phyloP scores from a whole-genome alignment of 2,113 vertebrate species.

The Oreotrochilus melanogaster region DNA sequence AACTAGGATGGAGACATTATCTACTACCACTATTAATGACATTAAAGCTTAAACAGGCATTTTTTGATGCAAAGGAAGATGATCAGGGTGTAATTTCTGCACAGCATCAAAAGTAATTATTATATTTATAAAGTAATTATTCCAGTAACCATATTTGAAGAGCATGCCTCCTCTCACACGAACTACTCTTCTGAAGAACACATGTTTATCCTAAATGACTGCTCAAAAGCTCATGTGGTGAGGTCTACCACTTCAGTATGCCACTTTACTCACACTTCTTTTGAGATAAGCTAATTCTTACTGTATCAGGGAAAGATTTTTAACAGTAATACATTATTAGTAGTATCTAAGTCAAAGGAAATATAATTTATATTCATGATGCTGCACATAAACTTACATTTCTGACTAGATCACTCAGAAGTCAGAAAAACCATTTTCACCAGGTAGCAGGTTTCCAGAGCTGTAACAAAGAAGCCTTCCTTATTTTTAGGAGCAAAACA shows the following conservation, averaged over 20 bases:
- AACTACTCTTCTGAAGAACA: background rate
- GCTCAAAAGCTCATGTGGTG: background rate
- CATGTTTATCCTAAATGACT: background rate
- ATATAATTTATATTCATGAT: rapidly evolving
- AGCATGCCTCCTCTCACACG: background rate
- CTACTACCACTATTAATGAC: background rate
- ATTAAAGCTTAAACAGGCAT: rapidly evolving
- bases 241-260: background rate
- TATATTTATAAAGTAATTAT: background rate
- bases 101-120: background rate
- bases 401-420: background rate
- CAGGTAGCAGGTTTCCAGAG: background rate
- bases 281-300: background rate
- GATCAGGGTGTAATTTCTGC: background rate
- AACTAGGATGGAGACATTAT: background rate
- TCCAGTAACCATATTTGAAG: background rate
- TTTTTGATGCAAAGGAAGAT: background rate
- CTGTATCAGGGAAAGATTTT: background rate
- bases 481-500: background rate
- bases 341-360: background rate
- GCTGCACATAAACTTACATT: background rate
- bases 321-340: background rate
- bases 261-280: background rate
- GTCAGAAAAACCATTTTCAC: background rate
- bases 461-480: background rate